A percentile compares a stretch with the other conserved stretches of the same genome.
Evolutionary conservation across 2,797 vertebrate genomes (phyloP).

Genomic region (Anomalospiza imberbis): DNA sequence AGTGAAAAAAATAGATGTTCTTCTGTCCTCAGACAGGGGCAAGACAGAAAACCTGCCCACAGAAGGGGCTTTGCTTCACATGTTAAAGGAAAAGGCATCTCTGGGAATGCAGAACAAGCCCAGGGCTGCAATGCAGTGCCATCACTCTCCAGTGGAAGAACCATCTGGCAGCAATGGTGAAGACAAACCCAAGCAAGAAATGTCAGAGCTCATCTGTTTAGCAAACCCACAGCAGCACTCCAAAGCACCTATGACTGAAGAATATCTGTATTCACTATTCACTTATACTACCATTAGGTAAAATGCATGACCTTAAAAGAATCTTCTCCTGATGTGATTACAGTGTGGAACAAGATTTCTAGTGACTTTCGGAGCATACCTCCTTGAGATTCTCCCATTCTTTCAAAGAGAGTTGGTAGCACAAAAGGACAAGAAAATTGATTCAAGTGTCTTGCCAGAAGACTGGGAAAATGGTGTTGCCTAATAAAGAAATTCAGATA

Average conservation of each 20-base stretch:
- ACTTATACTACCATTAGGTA: background rate
- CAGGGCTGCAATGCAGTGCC: background rate
- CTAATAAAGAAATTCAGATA: constrained; percentile 3
- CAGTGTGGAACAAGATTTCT: background rate
- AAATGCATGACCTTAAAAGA: background rate
- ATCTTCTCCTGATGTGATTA: background rate
- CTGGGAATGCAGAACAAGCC: background rate
- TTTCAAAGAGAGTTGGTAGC: background rate
- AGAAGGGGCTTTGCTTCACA: background rate
- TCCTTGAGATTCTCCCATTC: background rate
- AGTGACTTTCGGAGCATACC: background rate
- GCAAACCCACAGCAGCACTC: background rate
- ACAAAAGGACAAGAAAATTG: background rate
- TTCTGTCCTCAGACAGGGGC: background rate
- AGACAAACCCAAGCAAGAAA: background rate
- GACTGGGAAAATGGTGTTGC: background rate
- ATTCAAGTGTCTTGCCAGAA: background rate
- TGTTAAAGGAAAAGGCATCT: background rate
- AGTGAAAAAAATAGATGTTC: background rate
- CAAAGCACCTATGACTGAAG: background rate
- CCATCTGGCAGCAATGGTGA: background rate
- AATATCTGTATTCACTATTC: background rate
- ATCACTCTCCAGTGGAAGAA: background rate
- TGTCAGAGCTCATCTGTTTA: background rate
- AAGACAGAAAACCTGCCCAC: background rate